phyloP scores from a whole-genome alignment of 2,113 vertebrate genomes.

The Pipa parva region DNA sequence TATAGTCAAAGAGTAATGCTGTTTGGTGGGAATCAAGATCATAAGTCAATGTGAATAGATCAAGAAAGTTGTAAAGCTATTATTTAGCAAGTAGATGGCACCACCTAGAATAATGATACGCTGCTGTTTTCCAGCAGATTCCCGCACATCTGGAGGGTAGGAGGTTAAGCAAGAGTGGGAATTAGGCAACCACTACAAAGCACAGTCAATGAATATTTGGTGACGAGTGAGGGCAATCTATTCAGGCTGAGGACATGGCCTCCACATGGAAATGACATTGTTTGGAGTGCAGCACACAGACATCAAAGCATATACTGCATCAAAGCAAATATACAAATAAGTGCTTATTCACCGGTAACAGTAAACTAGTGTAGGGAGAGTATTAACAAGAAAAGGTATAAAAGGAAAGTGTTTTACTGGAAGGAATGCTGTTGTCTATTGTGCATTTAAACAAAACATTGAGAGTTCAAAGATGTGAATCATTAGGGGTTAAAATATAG shows the following conservation, averaged over 20 bases:
- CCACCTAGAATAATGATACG: constrained; percentile 2
- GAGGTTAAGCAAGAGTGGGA: constrained; percentile 25
- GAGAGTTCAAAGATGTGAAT: too few relatives aligned
- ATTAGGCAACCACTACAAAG: constrained; percentile 39
- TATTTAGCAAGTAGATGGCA: constrained; percentile 30
- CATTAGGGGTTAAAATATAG: too few relatives aligned
- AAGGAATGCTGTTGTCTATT: not conserved
- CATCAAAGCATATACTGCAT: constrained; percentile 31
- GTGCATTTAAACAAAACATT: too few relatives aligned
- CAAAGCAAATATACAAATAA: constrained; percentile 11
- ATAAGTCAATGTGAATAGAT: not conserved
- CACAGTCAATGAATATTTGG: constrained; percentile 21
- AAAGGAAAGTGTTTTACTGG: not conserved
- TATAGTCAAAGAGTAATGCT: too few relatives aligned
- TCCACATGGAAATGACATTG: not conserved
- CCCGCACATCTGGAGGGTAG: constrained; percentile 12
- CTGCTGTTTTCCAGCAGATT: not conserved
- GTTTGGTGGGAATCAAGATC: not conserved
- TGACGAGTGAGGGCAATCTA: constrained; percentile 20
- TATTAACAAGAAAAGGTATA: not conserved
- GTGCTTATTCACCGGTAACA: not conserved
- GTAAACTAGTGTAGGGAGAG: not conserved
- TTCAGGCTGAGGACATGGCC: constrained; percentile 5
- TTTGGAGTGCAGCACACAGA: constrained; percentile 14
- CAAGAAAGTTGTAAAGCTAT: constrained; percentile 6